Conservation (phyloP, 2,797 vertebrate species). For the Sternarchorhynchus goeldii region DNA sequence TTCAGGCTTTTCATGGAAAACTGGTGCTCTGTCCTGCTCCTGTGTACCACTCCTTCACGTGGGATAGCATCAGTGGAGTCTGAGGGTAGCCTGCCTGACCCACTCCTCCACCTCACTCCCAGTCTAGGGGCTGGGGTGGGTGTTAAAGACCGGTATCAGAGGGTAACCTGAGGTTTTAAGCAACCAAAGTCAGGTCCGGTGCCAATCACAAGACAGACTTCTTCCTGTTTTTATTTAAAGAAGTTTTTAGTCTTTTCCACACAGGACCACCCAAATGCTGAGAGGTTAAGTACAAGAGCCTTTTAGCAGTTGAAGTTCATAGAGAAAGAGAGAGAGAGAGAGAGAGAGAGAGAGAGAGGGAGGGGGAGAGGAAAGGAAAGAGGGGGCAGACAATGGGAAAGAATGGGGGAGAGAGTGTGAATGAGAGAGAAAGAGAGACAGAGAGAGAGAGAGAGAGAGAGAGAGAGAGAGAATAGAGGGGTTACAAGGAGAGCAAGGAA, state of each 20-base stretch:
- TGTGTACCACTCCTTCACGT: no score
- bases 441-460: slow-evolving; percentile 37
- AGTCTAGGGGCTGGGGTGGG: slow-evolving; percentile 20
- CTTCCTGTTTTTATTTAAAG: slow-evolving; percentile 39
- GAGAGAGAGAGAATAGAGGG: slow-evolving; percentile 14
- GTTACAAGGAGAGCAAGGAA: slow-evolving; percentile 14
- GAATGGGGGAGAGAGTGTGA: slow-evolving; percentile 15
- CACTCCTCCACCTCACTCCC: slow-evolving; percentile 5
- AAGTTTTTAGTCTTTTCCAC: slow-evolving; percentile 24
- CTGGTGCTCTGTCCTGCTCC: background rate
- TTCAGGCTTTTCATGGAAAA: background rate
- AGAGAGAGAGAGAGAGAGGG: slow-evolving; percentile 20
- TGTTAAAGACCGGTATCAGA: slow-evolving; percentile 23
- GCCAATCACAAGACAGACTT: slow-evolving; percentile 43
- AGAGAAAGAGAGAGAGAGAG: slow-evolving; percentile 17
- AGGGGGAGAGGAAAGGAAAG: slow-evolving; percentile 6
- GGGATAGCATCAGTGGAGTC: background rate
- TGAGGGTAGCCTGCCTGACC: background rate
- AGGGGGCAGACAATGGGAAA: background rate
- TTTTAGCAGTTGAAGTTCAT: slow-evolving; percentile 55
- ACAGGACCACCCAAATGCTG: slow-evolving; percentile 48
- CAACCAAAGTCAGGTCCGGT: slow-evolving; percentile 50
- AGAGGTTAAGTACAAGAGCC: slow-evolving; percentile 16
- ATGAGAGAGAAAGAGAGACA: background rate
- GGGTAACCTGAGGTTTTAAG: slow-evolving; percentile 54